Evolutionary conservation across 2,797 vertebrate genomes (phyloP).

Genomic region (Tragopan temminckii): DNA sequence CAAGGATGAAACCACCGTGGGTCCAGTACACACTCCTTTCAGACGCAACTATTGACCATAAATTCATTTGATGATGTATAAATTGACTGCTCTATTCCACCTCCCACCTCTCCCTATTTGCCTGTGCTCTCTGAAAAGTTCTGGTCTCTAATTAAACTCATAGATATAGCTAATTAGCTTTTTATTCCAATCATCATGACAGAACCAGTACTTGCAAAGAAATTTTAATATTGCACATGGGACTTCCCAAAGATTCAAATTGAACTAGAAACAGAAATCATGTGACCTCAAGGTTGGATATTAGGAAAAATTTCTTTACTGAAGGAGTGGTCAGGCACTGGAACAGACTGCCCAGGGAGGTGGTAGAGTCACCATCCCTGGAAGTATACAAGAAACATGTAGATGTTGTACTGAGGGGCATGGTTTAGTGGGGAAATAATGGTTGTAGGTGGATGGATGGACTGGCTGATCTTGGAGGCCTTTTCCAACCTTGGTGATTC

Average conservation of each 20-base stretch:
- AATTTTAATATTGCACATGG: neutral
- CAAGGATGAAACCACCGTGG: neutral
- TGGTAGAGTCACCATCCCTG: too few relatives aligned
- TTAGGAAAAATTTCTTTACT: too few relatives aligned
- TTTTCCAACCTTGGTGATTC: too few relatives aligned
- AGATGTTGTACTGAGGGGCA: too few relatives aligned
- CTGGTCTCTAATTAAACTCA: neutral
- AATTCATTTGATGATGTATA: rapidly evolving
- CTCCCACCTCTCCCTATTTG: neutral
- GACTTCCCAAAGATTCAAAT: neutral
- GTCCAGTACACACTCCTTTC: neutral
- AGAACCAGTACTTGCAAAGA: neutral
- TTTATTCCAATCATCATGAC: neutral
- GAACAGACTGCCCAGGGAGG: too few relatives aligned
- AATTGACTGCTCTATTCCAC: neutral
- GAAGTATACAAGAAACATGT: too few relatives aligned
- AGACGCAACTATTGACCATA: neutral
- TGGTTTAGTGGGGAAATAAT: too few relatives aligned
- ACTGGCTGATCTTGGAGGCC: too few relatives aligned
- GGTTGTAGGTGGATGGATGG: too few relatives aligned
- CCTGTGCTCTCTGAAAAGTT: neutral
- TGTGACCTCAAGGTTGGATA: neutral
- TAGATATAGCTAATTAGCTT: neutral
- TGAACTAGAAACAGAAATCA: neutral
- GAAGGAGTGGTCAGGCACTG: too few relatives aligned